Evolutionary conservation across 2,113 vertebrate genomes (phyloP), one percentile per base, ranked within the genome.

Genomic region (Eudyptes chrysolophus): DNA sequence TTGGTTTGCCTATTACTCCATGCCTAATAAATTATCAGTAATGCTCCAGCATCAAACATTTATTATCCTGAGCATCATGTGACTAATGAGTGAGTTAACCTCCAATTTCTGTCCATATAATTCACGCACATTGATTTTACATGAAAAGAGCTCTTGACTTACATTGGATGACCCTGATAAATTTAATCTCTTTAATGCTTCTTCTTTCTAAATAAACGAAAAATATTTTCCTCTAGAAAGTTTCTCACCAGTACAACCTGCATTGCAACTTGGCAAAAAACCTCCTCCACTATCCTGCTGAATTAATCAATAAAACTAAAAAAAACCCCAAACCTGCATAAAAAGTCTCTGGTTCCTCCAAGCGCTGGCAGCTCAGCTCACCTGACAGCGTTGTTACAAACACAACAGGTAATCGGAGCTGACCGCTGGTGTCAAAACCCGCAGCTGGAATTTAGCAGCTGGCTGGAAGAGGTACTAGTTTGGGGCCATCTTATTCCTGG

Each of bases 41-140:
- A 96, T 90, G 92, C 58, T 86, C 64, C 70, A 74, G 75, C 88
- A 97, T 97, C 95, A 98, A 98, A 96, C 96, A 96, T 98, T 97
- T 97, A 96, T 98, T 97, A 98, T 85, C 95, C 74, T 48, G 62
- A 96, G 92, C 15, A 95, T 58, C 95, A 97, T 30, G 93, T 98
- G 97, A 97, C 95, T 96, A 95, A 95, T 84, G 95, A 97, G 95
- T 77, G 87, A 96, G 92, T 96, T 95, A 96, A 96, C 94, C 96
- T 96, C 95, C 95, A 97, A 94, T 98, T 98, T 96, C 96, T 97
- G 94, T 89, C 97, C 89, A 0, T 96, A 96, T 97, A 97, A 97
- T 94, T 98, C 96, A 97, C 51, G 1, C 61, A 85, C 94, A 98
- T 98, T 95, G 98, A 98, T 98, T 97, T 97, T 97, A 87, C 94